Evolutionary conservation across 2,888 invertebrate genomes (phyloP).

Genomic region (Drosophila nr. perissopoda): DNA sequence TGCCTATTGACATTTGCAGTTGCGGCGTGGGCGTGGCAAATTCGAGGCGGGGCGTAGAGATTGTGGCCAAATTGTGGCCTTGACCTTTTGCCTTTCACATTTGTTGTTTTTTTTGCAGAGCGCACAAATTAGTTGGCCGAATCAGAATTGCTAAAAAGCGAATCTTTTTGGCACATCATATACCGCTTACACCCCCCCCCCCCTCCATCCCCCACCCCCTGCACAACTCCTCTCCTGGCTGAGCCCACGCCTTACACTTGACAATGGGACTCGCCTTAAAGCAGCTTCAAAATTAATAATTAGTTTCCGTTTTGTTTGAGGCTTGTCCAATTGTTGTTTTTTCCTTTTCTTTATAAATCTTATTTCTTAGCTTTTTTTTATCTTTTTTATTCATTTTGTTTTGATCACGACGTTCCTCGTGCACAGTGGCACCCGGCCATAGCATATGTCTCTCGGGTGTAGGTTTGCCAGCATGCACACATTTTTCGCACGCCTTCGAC

Average conservation of each 20-base stretch:
- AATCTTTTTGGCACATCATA: constrained; percentile 11
- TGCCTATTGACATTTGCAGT: constrained; percentile 2
- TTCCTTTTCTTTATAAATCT: constrained; percentile 48
- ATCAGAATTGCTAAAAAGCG: constrained; percentile 55
- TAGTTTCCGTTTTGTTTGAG: constrained; percentile 40
- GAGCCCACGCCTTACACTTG: constrained; percentile 5
- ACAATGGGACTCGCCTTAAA: constrained; percentile 14
- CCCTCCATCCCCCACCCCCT: too few relatives aligned
- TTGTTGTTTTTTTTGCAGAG: constrained; percentile 5
- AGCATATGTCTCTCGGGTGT: not conserved
- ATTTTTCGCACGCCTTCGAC: constrained; percentile 3
- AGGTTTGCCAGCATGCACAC: not conserved
- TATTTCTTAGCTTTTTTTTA: constrained; percentile 17
- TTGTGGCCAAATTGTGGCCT: constrained; percentile 29
- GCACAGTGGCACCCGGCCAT: constrained; percentile 41
- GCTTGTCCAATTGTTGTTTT: constrained; percentile 14
- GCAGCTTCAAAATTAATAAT: constrained; percentile 16
- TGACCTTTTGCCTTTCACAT: constrained; percentile 45
- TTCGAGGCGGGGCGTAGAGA: not conserved
- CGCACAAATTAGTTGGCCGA: not conserved
- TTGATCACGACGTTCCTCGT: constrained; percentile 54
- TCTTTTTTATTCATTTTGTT: constrained; percentile 62
- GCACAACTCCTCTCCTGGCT: not conserved
- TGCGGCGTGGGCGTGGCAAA: constrained; percentile 18
- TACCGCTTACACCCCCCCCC: not conserved